Base-by-base conservation (phyloP, 53 echinoderm and acorn worm genomes). In the Apostichopus leukothele region DNA sequence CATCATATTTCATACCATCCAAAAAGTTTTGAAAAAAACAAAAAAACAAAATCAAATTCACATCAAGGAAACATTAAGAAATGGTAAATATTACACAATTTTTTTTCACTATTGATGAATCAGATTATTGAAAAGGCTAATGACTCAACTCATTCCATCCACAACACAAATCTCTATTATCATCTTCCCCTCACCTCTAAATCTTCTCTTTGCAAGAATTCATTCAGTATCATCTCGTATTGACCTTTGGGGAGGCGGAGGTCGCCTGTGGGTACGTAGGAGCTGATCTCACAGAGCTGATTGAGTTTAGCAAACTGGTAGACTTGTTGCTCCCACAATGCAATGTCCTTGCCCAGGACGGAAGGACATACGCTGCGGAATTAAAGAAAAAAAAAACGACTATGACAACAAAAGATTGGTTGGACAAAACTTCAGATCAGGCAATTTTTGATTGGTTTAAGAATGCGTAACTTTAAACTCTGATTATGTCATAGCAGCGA, bases 201-300 rank as follows among this genome's bases (percentile, higher is more conserved):
- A 26, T 98, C 99, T 63, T 22, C 60, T 12, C 92, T 96, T 86
- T 93, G 94, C 5, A 99, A 90, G 75, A 91, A 99, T 67, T 99
- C 96, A 89, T 99, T 99, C 50, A 99, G 93, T n/a, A 99, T 92
- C 99, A 99, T 99, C 91, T 99, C 99, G 76, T 99, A 99, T 59
- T 96, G 90, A 53, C 93, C 96, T 67, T 99, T 96, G 60, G 92
- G 92, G 1, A 99, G 93, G 10, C 96, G 77, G 55, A 91, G 84
- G 79, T 96, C 96, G 5, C 94, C 96, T 7, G 92, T 88, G 5
- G 99, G 99, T 51, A 99, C 90, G 86, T 96, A 96, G 5, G 91
- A 94, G 76, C 95, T 95, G 89, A 99, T 99, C 53, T 90, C 94
- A 39, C 94, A 92, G 53, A 96, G 89, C 59, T 93, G 75, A 5